Evolutionary conservation across 2,113 vertebrate species (phyloP).

Genomic region (Sciurus niger): DNA sequence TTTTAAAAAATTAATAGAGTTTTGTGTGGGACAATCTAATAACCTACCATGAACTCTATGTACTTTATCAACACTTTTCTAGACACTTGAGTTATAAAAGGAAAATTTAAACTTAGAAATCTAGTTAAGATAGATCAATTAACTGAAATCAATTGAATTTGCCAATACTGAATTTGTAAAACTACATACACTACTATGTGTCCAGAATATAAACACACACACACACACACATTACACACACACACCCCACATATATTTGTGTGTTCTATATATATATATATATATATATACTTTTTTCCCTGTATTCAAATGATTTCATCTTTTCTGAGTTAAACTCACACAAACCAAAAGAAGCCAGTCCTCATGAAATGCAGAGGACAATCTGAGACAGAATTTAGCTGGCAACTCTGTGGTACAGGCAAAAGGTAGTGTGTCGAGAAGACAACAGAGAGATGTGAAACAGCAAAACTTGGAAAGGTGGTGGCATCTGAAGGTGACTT

Average conservation of each 20-base stretch:
- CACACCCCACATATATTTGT: too few species aligned
- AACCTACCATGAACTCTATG: neutral
- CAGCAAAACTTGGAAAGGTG: neutral
- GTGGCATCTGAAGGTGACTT: neutral
- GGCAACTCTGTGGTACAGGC: neutral
- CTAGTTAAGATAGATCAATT: neutral
- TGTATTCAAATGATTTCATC: neutral
- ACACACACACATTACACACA: too few species aligned
- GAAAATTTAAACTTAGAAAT: slow-evolving; percentile 30
- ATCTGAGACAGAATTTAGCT: neutral
- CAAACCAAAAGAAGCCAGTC: neutral
- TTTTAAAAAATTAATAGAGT: neutral
- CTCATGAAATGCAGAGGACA: neutral
- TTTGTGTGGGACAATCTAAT: neutral
- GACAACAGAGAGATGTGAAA: neutral
- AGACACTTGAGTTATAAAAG: neutral
- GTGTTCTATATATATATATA: too few species aligned
- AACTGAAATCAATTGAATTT: neutral
- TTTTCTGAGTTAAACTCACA: neutral
- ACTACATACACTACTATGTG: neutral
- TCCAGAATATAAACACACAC: neutral
- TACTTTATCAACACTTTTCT: neutral
- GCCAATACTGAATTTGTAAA: neutral
- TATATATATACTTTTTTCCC: neutral
- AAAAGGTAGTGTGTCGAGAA: neutral